A percentile compares a stretch with the other conserved stretches of the same genome.
phyloP scores from a whole-genome alignment of 1,140 invertebrate species.

The Pogonomyrmex barbatus region DNA sequence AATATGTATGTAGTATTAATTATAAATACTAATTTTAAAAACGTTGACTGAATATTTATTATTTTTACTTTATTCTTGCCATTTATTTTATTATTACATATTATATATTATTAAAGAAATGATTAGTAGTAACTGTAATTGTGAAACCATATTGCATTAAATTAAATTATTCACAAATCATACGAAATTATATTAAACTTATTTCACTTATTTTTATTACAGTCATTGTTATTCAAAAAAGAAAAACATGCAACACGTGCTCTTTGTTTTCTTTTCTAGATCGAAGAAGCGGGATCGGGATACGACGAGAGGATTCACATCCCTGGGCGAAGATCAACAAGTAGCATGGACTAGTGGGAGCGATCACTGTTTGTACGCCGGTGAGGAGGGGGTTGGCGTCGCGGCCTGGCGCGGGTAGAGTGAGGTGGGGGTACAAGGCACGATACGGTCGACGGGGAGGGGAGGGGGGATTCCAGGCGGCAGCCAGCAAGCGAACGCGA shows the following conservation, averaged over 20 bases:
- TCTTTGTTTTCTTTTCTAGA: neutral
- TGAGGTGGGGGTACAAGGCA: slow-evolving; percentile 29
- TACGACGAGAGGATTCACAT: slow-evolving; percentile 32
- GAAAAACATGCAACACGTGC: neutral
- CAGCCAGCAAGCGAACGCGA: slow-evolving; percentile 22
- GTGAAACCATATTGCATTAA: neutral
- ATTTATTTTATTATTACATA: neutral
- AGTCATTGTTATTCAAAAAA: neutral
- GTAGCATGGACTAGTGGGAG: slow-evolving; percentile 72
- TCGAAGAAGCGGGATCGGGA: neutral
- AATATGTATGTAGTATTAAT: neutral
- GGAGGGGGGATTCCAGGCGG: slow-evolving; percentile 21
- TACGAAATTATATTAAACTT: neutral
- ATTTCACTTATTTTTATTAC: neutral
- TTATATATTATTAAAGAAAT: neutral
- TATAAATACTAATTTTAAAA: neutral
- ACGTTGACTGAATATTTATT: neutral
- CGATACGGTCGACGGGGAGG: slow-evolving; percentile 15
- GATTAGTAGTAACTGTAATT: neutral
- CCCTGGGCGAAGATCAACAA: slow-evolving; percentile 78
- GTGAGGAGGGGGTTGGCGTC: slow-evolving; percentile 49
- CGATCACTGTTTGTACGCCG: slow-evolving; percentile 73
- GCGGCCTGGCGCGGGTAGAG: slow-evolving; percentile 49
- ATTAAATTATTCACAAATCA: neutral
- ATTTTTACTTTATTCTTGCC: neutral